phyloP scores from a whole-genome alignment of 2,888 invertebrate genomes.

The Dryobota labecula region DNA sequence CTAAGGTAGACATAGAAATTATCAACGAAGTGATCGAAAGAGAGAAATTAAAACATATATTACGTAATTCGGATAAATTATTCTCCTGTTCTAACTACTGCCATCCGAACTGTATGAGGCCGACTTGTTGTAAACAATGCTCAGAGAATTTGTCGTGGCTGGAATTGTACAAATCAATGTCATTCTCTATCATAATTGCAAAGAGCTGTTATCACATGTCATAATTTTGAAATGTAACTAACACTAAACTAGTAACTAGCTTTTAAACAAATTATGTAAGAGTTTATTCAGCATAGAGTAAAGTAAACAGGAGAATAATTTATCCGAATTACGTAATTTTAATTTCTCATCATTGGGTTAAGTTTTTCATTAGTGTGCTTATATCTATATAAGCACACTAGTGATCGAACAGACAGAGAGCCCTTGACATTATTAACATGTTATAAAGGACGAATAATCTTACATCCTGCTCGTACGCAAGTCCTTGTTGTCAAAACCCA shows the following conservation, averaged over 20 bases:
- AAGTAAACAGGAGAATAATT: too few relatives aligned
- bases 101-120: conserved; percentile 90
- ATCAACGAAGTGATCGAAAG: not conserved
- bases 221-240: conserved; percentile 32
- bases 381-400: too few relatives aligned
- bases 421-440: not conserved
- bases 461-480: not conserved
- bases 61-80: not conserved
- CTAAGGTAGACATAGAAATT: not conserved
- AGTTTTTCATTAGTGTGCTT: too few relatives aligned
- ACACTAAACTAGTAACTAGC: conserved; percentile 13
- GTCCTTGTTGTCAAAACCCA: not conserved
- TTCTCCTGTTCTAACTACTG: conserved; percentile 55
- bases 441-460: not conserved
- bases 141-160: conserved; percentile 84
- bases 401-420: too few relatives aligned
- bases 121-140: conserved; percentile 86
- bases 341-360: too few relatives aligned
- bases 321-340: too few relatives aligned
- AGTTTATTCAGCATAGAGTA: conserved; percentile 57
- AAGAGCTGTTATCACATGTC: conserved; percentile 24
- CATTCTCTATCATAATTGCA: not conserved
- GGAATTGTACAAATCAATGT: conserved; percentile 61
- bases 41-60: not conserved
- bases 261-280: conserved; percentile 81